A percentile compares a stretch with the other conserved stretches of the same genome.
Conservation (phyloP, 2,797 vertebrate species). For the Rousettus madagascariensis region DNA sequence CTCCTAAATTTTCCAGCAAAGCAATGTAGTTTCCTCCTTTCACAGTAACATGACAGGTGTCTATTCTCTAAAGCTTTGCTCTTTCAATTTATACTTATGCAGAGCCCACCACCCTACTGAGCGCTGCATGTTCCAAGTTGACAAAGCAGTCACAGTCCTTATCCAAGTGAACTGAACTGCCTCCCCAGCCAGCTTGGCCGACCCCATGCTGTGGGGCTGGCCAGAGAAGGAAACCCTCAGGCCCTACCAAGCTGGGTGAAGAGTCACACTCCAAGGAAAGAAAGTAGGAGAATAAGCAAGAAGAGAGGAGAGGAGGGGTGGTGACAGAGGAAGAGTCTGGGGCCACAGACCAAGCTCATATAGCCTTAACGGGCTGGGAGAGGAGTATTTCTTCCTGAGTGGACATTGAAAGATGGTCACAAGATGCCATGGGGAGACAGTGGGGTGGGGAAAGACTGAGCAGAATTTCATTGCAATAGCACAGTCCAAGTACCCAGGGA, state of each 20-base stretch:
- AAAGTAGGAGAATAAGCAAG: not conserved
- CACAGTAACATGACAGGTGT: not conserved
- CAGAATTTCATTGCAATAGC: not conserved
- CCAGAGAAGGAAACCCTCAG: not conserved
- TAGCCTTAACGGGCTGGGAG: not conserved
- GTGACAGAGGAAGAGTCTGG: not conserved
- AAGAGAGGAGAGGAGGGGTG: not conserved
- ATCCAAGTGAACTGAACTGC: not conserved
- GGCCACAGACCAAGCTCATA: not conserved
- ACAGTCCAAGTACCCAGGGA: not conserved
- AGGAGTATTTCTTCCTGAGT: not conserved
- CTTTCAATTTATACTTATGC: not conserved
- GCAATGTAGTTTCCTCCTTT: not conserved
- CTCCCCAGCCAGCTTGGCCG: not conserved
- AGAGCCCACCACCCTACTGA: not conserved
- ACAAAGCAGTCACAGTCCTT: not conserved
- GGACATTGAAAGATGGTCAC: not conserved
- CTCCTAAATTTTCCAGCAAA: not conserved
- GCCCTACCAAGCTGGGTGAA: accelerated
- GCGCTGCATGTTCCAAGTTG: too few relatives aligned
- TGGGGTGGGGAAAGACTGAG: not conserved
- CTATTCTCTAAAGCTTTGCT: not conserved
- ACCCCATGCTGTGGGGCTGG: too few relatives aligned
- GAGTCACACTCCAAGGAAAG: not conserved
- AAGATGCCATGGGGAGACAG: not conserved